Evolutionary conservation across 35 echinoderm and acorn worm genomes (phyloP).

Genomic region (Lytechinus pictus): DNA sequence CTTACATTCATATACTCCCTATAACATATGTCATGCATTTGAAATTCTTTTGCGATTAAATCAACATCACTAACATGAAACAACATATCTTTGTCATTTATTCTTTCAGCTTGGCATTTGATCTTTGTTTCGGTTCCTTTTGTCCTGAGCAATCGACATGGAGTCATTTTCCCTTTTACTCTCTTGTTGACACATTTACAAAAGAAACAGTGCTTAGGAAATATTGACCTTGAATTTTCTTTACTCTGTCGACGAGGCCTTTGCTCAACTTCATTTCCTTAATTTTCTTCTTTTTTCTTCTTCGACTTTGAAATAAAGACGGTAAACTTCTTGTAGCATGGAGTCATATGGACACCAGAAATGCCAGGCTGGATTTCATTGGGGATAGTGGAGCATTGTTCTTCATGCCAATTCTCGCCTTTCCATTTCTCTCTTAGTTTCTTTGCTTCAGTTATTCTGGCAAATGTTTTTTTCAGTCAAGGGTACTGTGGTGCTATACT

Average conservation of each 20-base stretch:
- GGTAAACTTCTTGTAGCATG: constrained; percentile 47
- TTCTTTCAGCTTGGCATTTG: too few species aligned
- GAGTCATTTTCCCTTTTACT: not conserved
- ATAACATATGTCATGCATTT: constrained; percentile 50
- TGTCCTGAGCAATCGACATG: constrained; percentile 44
- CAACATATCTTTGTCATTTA: too few species aligned
- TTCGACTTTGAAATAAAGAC: constrained; percentile 35
- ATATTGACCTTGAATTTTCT: not conserved
- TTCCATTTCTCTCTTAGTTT: constrained; percentile 43
- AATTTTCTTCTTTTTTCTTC: not conserved
- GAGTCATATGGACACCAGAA: constrained; percentile 48
- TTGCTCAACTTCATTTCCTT: not conserved
- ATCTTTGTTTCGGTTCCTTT: not conserved
- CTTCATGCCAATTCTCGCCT: constrained; percentile 47
- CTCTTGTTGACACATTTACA: constrained; percentile 46
- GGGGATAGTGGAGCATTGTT: constrained; percentile 42
- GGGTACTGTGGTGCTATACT: constrained; percentile 24
- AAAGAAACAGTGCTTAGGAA: constrained; percentile 42
- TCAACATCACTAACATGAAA: constrained; percentile 21
- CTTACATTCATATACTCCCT: not conserved
- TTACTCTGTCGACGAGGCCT: too few species aligned
- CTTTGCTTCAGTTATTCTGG: constrained; percentile 46
- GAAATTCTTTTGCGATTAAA: constrained; percentile 55
- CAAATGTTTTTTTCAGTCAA: constrained; percentile 35
- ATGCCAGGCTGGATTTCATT: constrained; percentile 28